These are phyloP conservation scores for Melanaphis sacchari DNA, from an alignment of 1,140 invertebrate genomes.

Conservation along the genomic window DNA sequence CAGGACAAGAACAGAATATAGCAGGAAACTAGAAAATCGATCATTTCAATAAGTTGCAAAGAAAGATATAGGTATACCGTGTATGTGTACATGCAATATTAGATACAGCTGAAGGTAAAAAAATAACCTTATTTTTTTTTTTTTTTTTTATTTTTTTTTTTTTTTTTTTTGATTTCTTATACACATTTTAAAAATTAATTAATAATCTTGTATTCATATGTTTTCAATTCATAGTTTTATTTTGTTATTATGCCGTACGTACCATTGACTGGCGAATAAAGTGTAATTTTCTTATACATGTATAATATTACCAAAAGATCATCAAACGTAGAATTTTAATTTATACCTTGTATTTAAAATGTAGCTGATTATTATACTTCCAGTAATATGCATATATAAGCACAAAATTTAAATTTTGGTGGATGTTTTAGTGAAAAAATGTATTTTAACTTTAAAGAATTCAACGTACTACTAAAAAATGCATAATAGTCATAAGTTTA, in stretches of 20 bases:
- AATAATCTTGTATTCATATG: background rate
- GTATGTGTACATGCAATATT: background rate
- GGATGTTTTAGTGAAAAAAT: no score
- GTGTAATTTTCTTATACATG: background rate
- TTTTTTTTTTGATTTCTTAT: no score
- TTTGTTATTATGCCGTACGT: background rate
- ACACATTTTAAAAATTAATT: background rate
- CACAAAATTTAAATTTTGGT: no score
- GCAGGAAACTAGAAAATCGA: background rate
- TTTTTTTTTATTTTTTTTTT: background rate
- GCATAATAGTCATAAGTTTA: no score
- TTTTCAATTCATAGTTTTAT: background rate
- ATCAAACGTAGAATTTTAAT: background rate
- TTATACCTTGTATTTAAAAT: background rate
- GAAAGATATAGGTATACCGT: background rate
- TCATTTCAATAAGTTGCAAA: background rate
- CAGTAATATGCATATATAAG: no score
- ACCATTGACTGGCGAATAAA: background rate
- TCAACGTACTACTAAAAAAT: no score
- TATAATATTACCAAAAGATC: background rate
- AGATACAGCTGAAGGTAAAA: background rate
- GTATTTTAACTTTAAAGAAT: no score
- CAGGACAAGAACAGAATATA: background rate
- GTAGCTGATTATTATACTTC: background rate
- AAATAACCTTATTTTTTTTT: background rate